Conservation (phyloP, 2,113 vertebrate genomes). For the Chloroceryle aenea region DNA sequence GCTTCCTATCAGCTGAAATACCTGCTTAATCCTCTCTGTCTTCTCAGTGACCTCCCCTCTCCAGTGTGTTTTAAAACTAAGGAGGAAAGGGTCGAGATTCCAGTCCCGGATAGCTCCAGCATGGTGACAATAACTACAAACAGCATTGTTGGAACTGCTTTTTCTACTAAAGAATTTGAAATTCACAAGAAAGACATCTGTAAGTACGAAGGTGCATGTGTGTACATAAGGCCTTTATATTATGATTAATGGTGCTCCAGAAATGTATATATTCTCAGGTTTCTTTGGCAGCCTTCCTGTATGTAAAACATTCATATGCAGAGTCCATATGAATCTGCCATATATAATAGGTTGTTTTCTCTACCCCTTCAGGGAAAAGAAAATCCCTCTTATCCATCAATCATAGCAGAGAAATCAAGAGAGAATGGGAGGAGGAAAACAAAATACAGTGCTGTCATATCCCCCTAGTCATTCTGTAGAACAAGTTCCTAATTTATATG, state of each 20-base stretch:
- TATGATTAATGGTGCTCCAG: not conserved
- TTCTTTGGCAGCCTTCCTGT: not conserved
- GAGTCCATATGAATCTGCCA: not conserved
- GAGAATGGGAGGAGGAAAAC: not conserved
- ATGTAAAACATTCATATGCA: not conserved
- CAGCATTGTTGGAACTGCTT: slow-evolving; percentile 1
- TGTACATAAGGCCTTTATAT: not conserved
- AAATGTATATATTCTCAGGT: not conserved
- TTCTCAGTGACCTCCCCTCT: not conserved
- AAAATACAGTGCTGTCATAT: not conserved
- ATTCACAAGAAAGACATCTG: slow-evolving; percentile 71
- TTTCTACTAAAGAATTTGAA: slow-evolving; percentile 47
- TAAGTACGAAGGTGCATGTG: slow-evolving; percentile 63
- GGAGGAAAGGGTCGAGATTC: slow-evolving; percentile 52
- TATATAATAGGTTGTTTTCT: not conserved
- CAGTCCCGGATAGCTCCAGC: slow-evolving; percentile 34
- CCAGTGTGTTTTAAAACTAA: slow-evolving; percentile 50
- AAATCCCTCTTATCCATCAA: not conserved
- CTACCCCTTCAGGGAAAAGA: not conserved
- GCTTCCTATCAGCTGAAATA: not conserved
- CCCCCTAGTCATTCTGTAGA: not conserved
- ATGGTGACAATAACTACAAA: slow-evolving; percentile 49
- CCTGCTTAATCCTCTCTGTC: not conserved
- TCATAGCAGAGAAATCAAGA: not conserved
- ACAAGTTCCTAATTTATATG: not conserved